A percentile compares a stretch with the other conserved stretches of the same genome.
These are phyloP conservation scores for Diorhabda elongata DNA, from an alignment of 1,140 invertebrate species.

Conservation along the genomic window DNA sequence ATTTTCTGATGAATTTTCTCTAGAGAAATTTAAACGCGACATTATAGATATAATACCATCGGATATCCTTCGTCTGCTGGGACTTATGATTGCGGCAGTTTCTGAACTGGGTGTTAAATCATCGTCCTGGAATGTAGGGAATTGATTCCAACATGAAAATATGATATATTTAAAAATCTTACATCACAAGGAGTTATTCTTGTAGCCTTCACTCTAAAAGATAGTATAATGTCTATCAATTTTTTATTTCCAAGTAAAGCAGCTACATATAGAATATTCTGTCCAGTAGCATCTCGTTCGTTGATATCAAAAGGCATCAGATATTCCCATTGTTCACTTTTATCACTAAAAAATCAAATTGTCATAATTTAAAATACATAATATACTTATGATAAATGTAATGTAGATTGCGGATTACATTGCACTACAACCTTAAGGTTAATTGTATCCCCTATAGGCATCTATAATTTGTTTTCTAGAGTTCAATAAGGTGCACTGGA, in stretches of 20 bases:
- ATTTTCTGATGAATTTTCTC: slow-evolving; percentile 47
- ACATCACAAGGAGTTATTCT: slow-evolving; percentile 46
- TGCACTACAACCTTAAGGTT: too few relatives aligned
- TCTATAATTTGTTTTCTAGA: too few relatives aligned
- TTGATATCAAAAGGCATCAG: slow-evolving; percentile 87
- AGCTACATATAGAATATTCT: slow-evolving; percentile 85
- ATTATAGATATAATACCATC: slow-evolving; percentile 84
- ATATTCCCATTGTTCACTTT: slow-evolving; percentile 74
- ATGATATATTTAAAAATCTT: slow-evolving; percentile 19
- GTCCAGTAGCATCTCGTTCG: slow-evolving; percentile 81
- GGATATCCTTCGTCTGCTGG: slow-evolving; percentile 72
- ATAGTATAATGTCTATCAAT: slow-evolving; percentile 74
- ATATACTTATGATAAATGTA: too few relatives aligned
- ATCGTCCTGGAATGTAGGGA: slow-evolving; percentile 37
- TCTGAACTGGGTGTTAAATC: slow-evolving; percentile 45
- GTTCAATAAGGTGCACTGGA: too few relatives aligned
- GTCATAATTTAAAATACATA: not conserved
- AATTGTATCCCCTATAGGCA: too few relatives aligned
- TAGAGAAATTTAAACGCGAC: slow-evolving; percentile 67
- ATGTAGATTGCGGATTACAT: too few relatives aligned
- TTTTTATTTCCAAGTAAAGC: slow-evolving; percentile 77
- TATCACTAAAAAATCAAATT: slow-evolving; percentile 55
- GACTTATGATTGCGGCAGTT: slow-evolving; percentile 49
- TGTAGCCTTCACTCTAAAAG: slow-evolving; percentile 64
- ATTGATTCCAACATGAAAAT: not conserved